A percentile compares a stretch with the other conserved stretches of the same genome.
These are phyloP conservation scores for Delia radicum DNA, from an alignment of 1,140 invertebrate genomes.

Conservation along the genomic window DNA sequence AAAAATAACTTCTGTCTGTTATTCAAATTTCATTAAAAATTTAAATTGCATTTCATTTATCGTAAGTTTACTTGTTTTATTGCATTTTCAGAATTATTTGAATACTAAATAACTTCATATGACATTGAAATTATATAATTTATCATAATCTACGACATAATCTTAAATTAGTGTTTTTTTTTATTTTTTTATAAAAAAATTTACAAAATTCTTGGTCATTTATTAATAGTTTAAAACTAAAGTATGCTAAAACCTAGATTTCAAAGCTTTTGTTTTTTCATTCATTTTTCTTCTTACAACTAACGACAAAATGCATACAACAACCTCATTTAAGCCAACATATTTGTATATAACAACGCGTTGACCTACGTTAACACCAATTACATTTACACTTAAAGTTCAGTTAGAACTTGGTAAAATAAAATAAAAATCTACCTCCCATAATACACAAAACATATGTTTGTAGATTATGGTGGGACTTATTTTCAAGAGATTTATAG, in stretches of 20 bases:
- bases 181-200: background rate
- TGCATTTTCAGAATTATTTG: too few relatives aligned
- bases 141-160: background rate
- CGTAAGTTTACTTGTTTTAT: too few relatives aligned
- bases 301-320: background rate
- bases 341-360: background rate
- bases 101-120: too few relatives aligned
- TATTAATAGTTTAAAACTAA: background rate
- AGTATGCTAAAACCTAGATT: background rate
- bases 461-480: too few relatives aligned
- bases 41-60: too few relatives aligned
- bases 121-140: background rate
- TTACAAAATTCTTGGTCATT: background rate
- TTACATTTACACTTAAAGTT: background rate
- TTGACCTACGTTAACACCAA: slow-evolving; percentile 3
- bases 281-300: background rate
- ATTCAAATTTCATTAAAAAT: too few relatives aligned
- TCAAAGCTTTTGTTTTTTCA: too few relatives aligned
- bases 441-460: too few relatives aligned
- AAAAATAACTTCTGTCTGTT: too few relatives aligned
- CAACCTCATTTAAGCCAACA: background rate
- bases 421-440: background rate
- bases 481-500: too few relatives aligned
- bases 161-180: background rate
- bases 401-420: background rate